Base-by-base conservation (phyloP, 2,113 vertebrate genomes). In the Xenopus laevis region DNA sequence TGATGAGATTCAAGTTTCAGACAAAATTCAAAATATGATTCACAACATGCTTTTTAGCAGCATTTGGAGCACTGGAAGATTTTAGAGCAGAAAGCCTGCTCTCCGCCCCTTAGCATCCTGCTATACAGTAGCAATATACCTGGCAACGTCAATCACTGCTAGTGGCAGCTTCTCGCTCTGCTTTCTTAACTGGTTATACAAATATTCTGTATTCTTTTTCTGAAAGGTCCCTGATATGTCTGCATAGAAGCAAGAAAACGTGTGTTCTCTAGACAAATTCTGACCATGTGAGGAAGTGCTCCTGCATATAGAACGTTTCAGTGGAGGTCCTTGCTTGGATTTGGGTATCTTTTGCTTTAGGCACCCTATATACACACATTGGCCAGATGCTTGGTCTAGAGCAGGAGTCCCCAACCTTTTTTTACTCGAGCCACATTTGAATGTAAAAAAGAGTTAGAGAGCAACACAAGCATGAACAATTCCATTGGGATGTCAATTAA, bases 221-320 rank as follows among this genome's bases (percentile, higher is more conserved):
- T 68, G 20, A 75, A 74, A 68, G 73, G 74, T 70, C 74, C 67
- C 74, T 77, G 74, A 69, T 77, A 77, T 70, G 67, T 70, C 74
- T 77, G 74, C 74, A 77, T 77, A 77, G 74, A 77, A 64, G 66
- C 66, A 77, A 70, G 60, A 69, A 77, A 55, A 67, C 2, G 11
- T 50, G 47, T 50, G 47, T 50, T 50, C 11, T 13, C 47, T 50
- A 50, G 15, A 50, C 33, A 50, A 50, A 50, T 50, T 50, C 47
- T 50, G 11, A 50, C 33, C 33, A 4, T 50, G 47, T 50, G 10
- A 12, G 15, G 5, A 50, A 50, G 47, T 13, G 11, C 12, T 50
- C 11, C 47, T 50, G 47, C 47, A 50, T 50, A 50, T 50, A 27
- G 1, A 50, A 9, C 11, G 10, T 16, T 4, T 50, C 15, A 50